These are phyloP conservation scores for Thalpophila matura DNA, from an alignment of 2,888 invertebrate genomes.

Conservation along the genomic window DNA sequence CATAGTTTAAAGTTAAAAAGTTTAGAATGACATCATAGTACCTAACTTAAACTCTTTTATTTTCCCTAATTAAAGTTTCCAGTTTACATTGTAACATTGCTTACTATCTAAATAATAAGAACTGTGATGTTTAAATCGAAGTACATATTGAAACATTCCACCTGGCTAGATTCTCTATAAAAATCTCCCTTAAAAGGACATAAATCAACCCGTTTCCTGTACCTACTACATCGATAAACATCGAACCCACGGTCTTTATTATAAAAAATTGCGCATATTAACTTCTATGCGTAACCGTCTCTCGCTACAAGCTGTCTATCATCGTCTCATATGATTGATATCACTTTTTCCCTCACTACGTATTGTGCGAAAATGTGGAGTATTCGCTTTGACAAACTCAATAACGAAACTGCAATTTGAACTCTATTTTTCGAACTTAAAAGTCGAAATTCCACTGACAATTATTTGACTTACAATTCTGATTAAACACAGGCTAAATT, in stretches of 20 bases:
- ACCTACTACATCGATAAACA: conserved; percentile 41
- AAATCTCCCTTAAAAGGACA: conserved; percentile 23
- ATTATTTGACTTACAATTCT: conserved; percentile 2
- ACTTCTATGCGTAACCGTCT: conserved; percentile 54
- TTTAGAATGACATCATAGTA: too few relatives aligned
- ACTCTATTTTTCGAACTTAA: not conserved
- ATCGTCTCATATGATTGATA: conserved; percentile 88
- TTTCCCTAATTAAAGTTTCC: not conserved
- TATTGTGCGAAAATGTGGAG: conserved; percentile 72
- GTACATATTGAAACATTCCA: conserved; percentile 19
- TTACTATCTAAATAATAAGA: not conserved
- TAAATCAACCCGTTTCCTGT: conserved; percentile 55
- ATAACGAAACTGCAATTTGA: not conserved
- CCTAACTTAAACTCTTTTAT: too few relatives aligned
- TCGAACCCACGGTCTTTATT: conserved; percentile 49
- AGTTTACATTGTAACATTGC: not conserved
- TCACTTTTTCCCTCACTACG: conserved; percentile 80
- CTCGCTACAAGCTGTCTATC: conserved; percentile 75
- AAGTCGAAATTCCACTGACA: conserved; percentile 43
- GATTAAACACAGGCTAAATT: not conserved
- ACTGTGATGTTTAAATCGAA: not conserved
- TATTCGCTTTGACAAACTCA: conserved; percentile 70
- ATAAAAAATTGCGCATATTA: conserved; percentile 58
- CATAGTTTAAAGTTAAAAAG: too few relatives aligned
- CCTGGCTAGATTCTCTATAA: conserved; percentile 20